Percentiles rank a stretch among this genome's conserved stretches.
These are phyloP conservation scores for Diploptera punctata DNA, from an alignment of 2,888 invertebrate species.

Conservation along the genomic window DNA sequence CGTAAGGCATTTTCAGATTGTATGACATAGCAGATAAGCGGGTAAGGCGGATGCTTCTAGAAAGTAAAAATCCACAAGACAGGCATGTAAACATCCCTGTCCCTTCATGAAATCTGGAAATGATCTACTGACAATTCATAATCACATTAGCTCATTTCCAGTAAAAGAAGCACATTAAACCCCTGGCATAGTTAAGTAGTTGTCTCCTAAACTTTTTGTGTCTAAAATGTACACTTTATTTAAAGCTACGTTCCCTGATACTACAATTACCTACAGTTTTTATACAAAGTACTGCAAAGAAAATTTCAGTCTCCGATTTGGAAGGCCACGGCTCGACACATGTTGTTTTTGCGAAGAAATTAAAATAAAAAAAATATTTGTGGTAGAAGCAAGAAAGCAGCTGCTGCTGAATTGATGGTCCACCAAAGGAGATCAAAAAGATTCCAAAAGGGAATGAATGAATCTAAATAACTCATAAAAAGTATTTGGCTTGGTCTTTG, in stretches of 20 bases:
- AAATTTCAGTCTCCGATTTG: background rate
- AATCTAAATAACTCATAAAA: background rate
- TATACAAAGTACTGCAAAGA: background rate
- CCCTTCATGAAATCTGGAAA: background rate
- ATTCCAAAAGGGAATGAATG: background rate
- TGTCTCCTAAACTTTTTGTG: background rate
- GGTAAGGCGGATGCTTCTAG: background rate
- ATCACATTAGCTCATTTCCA: background rate
- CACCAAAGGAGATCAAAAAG: background rate
- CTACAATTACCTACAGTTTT: background rate
- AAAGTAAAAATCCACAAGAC: background rate
- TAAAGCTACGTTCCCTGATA: background rate
- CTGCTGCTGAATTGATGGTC: background rate
- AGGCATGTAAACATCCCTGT: background rate
- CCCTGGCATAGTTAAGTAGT: background rate
- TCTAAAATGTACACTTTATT: no score
- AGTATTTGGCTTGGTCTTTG: background rate
- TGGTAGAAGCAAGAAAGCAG: constrained; percentile 2
- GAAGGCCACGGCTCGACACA: background rate
- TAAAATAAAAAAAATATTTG: background rate
- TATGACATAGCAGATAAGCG: background rate
- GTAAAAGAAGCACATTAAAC: background rate
- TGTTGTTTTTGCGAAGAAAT: background rate
- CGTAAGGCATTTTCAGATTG: background rate
- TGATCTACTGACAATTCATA: no score